phyloP scores from a whole-genome alignment of 2,888 invertebrate genomes.

The Encarsia formosa region DNA sequence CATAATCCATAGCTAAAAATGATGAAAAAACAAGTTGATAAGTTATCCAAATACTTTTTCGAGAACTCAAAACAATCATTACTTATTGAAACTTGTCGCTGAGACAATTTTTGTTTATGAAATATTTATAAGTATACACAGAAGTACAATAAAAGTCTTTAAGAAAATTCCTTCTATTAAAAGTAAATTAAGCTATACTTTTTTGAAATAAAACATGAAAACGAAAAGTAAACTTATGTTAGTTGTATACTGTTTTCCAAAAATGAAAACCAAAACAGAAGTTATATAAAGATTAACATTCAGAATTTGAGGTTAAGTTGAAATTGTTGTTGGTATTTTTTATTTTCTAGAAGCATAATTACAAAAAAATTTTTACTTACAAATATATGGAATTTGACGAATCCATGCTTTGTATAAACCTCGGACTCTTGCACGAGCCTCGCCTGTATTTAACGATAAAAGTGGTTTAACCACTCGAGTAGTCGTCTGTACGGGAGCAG shows the following conservation, averaged over 20 bases:
- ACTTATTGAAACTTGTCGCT: no score
- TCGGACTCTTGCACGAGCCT: slow-evolving; percentile 78
- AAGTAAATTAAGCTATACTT: no score
- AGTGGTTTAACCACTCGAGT: slow-evolving; percentile 73
- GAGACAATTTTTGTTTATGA: no score
- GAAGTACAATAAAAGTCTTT: background rate
- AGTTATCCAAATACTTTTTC: no score
- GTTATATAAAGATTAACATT: slow-evolving; percentile 17
- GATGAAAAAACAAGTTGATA: no score
- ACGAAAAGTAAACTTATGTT: no score
- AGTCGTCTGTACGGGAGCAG: slow-evolving; percentile 12
- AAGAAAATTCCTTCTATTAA: no score
- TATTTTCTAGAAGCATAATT: slow-evolving; percentile 8
- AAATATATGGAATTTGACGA: slow-evolving; percentile 82
- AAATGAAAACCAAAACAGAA: slow-evolving; percentile 6
- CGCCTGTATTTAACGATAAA: slow-evolving; percentile 70
- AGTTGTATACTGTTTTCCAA: no score
- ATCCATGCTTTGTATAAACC: slow-evolving; percentile 93
- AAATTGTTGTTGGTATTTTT: slow-evolving; percentile 30
- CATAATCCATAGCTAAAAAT: slow-evolving; percentile 71
- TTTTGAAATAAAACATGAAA: no score
- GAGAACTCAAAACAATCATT: no score
- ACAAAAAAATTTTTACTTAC: slow-evolving; percentile 61
- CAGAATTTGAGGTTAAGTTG: slow-evolving; percentile 33
- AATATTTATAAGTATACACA: no score